A percentile compares a stretch with the other conserved stretches of the same genome.
Evolutionary conservation across 2,797 vertebrate species (phyloP).

Genomic region (Mareca penelope): DNA sequence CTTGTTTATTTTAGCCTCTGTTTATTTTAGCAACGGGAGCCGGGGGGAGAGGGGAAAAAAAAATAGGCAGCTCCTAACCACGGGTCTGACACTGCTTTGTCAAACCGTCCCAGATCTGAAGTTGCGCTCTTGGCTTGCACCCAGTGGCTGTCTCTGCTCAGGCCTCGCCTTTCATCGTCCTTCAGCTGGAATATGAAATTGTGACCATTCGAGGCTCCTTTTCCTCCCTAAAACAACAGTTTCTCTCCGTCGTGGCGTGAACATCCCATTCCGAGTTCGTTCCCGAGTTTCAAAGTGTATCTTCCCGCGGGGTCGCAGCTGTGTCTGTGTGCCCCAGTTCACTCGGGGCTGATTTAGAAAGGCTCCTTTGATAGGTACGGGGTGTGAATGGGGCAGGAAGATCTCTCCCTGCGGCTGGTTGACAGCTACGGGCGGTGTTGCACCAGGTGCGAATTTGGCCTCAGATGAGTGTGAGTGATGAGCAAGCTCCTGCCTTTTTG

Average conservation of each 20-base stretch:
- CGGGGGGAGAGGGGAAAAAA: too few relatives aligned
- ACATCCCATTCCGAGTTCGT: not conserved
- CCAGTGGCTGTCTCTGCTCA: not conserved
- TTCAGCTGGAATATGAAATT: not conserved
- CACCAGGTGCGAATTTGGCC: conserved; percentile 43
- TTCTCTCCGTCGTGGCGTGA: not conserved
- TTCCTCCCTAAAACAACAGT: not conserved
- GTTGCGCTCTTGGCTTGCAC: not conserved
- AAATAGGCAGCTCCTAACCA: not conserved
- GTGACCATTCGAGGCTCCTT: not conserved
- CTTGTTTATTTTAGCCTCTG: conserved; percentile 23
- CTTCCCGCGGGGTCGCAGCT: accelerated
- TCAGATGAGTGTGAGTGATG: conserved; percentile 40
- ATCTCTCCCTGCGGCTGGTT: not conserved
- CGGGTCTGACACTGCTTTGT: not conserved
- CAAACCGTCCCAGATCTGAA: not conserved
- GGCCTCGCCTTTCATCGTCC: not conserved
- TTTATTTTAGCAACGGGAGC: not conserved
- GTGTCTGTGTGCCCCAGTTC: not conserved
- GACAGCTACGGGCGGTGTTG: not conserved
- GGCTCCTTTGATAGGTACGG: not conserved
- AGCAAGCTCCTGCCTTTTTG: conserved; percentile 31
- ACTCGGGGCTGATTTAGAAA: not conserved
- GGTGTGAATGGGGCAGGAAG: not conserved
- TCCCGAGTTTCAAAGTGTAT: not conserved